Conservation (phyloP, 2,113 vertebrate species). For the Coracopsis vasa region DNA sequence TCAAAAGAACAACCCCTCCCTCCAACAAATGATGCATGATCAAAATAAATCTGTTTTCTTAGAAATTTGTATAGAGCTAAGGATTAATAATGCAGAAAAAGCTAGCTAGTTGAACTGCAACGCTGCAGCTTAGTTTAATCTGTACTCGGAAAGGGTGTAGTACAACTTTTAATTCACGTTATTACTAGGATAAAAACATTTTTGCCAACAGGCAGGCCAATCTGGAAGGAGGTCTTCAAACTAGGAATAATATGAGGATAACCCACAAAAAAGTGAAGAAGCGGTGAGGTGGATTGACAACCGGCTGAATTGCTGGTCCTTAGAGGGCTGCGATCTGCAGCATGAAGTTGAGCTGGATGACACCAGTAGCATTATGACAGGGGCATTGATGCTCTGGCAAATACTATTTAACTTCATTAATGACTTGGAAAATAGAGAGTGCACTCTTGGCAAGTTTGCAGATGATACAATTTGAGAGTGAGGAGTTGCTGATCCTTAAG, state of each 20-base stretch:
- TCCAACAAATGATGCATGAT: background rate
- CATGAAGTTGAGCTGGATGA: background rate
- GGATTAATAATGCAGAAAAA: background rate
- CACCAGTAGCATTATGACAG: background rate
- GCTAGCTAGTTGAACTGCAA: background rate
- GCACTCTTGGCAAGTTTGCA: background rate
- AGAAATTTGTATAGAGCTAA: background rate
- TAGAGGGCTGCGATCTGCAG: background rate
- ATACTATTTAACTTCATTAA: background rate
- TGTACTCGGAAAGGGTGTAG: background rate
- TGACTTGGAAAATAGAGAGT: background rate
- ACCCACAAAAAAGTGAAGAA: background rate
- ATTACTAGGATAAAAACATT: rapidly evolving
- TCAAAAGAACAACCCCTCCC: background rate
- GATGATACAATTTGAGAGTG: background rate
- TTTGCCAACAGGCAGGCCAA: background rate
- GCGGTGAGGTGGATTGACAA: background rate
- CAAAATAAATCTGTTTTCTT: constrained; percentile 24
- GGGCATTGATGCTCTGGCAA: background rate
- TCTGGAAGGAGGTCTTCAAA: background rate
- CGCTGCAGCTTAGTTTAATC: background rate
- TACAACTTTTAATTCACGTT: background rate
- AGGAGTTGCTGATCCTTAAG: background rate
- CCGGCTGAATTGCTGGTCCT: background rate
- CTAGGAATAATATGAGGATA: background rate